Base-by-base conservation (phyloP, 2,888 invertebrate species). In the Thymelicus lineola region DNA sequence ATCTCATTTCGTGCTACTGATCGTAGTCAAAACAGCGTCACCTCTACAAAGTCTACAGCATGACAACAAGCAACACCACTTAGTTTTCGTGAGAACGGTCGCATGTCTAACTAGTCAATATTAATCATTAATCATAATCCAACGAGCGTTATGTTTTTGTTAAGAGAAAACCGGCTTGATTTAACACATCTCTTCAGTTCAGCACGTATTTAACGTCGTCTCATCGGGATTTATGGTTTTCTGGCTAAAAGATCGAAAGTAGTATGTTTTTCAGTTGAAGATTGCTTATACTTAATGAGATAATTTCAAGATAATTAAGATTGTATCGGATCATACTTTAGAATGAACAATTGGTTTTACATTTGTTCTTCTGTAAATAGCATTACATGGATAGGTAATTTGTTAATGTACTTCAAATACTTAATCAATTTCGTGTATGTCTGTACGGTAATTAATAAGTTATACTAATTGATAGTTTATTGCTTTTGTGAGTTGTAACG, bases 71-170 rank as follows among this genome's bases (percentile, higher is more conserved):
- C 42, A 20, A 64, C 15, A 42, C 10, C 12, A 42, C 42, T 12
- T 53, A 53, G 38, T n/a, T 36, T 53, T 53, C 53, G 42, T 53
- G 53, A 48, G 12, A 17, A 53, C 53, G 57, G 68, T 71, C 64
- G 60, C 55, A 35, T 68, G 61, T 68, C 60, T 64, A 36, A 38
- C 62, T 14, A 45, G 48, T 50, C 50, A 17, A 38, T 53, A 63
- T 53, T 50, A 64, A 64, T 55, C 50, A 50, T 61, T n/a, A 64
- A 53, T 64, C 63, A 64, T 64, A 50, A 50, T 64, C 63, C 53
- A 58, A 55, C 72, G 58, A 69, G 60, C 69, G 62, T 68, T 48
- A 71, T 45, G n/a, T 70, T 70, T 66, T 70, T 60, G 53, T 60
- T 53, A 50, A 66, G 63, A 70, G 55, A 63, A 72, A 73, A 53